Conservation (phyloP, 2,888 invertebrate species). For the Gastracanthus pulcherrimus region DNA sequence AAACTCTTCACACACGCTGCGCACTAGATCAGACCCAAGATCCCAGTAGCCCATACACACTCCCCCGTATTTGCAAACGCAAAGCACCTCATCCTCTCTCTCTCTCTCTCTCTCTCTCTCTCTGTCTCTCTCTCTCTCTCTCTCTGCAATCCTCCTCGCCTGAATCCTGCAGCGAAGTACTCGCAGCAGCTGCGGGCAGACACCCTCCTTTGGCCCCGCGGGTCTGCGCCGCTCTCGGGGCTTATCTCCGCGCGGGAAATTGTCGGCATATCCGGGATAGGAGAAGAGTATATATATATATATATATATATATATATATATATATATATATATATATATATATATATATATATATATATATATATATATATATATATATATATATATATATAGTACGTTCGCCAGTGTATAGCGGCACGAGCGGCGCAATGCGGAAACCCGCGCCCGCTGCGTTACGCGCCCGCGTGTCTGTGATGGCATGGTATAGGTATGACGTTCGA, state of each 20-base stretch:
- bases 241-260: conserved; percentile 29
- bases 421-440: conserved; percentile 43
- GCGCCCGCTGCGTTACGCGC: too few relatives aligned
- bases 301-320: too few relatives aligned
- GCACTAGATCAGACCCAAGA: not conserved
- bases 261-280: conserved; percentile 33
- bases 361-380: not conserved
- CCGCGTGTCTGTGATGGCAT: not conserved
- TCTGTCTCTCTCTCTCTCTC: too few relatives aligned
- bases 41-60: too few relatives aligned
- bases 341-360: too few relatives aligned
- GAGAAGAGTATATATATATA: conserved; percentile 4
- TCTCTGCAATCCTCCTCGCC: too few relatives aligned
- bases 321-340: too few relatives aligned
- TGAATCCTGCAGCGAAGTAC: too few relatives aligned
- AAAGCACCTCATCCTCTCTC: too few relatives aligned
- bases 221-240: not conserved
- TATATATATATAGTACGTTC: too few relatives aligned
- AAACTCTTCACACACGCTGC: not conserved
- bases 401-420: not conserved
- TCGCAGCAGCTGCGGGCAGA: not conserved
- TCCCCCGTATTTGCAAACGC: too few relatives aligned
- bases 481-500: not conserved
- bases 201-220: not conserved
- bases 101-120: too few relatives aligned